Percentiles rank a stretch among this genome's conserved stretches.
Conservation (phyloP, 2,797 vertebrate species). For the Gastrophryne carolinensis region DNA sequence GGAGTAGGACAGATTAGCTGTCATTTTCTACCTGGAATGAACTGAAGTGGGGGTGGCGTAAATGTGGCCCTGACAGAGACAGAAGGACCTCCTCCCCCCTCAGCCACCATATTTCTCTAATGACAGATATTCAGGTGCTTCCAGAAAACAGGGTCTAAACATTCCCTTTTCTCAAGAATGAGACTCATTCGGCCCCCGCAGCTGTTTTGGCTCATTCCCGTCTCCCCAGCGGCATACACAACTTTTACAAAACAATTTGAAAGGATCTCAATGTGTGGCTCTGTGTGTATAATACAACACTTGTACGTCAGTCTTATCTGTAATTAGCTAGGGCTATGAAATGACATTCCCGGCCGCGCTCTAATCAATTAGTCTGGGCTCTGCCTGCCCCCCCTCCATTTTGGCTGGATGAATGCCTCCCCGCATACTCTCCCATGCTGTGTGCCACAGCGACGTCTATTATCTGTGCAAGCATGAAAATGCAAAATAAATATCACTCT, state of each 20-base stretch:
- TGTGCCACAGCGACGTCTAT: conserved; percentile 39
- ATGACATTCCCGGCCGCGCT: conserved; percentile 37
- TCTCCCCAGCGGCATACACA: conserved; percentile 3
- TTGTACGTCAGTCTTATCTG: conserved; percentile 44
- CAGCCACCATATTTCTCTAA: no score
- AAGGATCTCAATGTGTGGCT: conserved; percentile 35
- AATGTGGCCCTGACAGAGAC: no score
- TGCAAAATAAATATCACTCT: conserved; percentile 48
- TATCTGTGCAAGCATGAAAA: conserved; percentile 50
- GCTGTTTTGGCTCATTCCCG: conserved; percentile 23
- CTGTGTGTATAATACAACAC: conserved; percentile 36
- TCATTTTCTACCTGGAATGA: no score
- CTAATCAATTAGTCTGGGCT: conserved; percentile 44
- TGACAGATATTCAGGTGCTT: no score
- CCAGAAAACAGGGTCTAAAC: no score
- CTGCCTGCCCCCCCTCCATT: conserved; percentile 3
- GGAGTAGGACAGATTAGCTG: no score
- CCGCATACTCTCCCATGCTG: conserved; percentile 44
- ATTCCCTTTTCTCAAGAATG: no score
- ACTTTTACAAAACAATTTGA: conserved; percentile 18
- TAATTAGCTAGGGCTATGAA: conserved; percentile 51
- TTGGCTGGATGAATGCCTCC: conserved; percentile 33
- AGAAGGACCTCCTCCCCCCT: no score
- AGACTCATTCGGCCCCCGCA: background rate
- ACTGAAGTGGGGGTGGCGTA: no score